Evolutionary conservation across 2,113 vertebrate species (phyloP), one percentile per base, ranked within the genome.

Genomic region (Meleagris gallopavo): DNA sequence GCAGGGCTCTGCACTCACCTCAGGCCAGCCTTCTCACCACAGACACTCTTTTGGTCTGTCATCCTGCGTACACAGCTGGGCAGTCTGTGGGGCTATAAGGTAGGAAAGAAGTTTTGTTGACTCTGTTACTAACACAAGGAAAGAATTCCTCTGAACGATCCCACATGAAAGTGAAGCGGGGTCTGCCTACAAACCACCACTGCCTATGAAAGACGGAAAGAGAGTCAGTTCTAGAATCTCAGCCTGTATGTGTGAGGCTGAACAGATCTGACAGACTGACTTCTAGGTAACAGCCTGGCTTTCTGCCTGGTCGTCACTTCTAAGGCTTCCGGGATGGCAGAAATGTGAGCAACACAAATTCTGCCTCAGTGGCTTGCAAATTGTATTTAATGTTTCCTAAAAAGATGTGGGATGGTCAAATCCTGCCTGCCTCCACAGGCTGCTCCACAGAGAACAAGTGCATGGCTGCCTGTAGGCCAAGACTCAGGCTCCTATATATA

Each of bases 221-320:
- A 74, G 25, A 54, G 32, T 55, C 13, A 20, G 27, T 50, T 83
- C 34, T 52, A 43, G 11, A 80, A 24, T 80, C 72, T 45, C 65
- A 48, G 62, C n/a, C 54, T 65, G 3, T 15, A 11, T 13, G n/a
- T 52, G 52, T 87, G 74, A 89, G 32, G 34, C 43, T 78, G 66
- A 94, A 22, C 55, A 58, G 38, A 89, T 77, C 60, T 62, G 65
- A 73, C 77, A 86, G 48, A 76, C 77, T 84, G 29, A 29, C 43
- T 52, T 71, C 82, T 87, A 92, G 81, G 81, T 89, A 91, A 81
- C 81, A 91, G 78, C 17, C 57, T 94, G 89, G 70, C 84, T 75
- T 91, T 84, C 52, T 82, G 84, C 89, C 76, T 54, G 27, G 81
- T 65, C 54, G 52, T 84, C 41, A 18, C 77, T 88, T 88, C 19